Evolutionary conservation across 2,888 invertebrate genomes (phyloP).

Genomic region (Pristionchus fissidentatus): DNA sequence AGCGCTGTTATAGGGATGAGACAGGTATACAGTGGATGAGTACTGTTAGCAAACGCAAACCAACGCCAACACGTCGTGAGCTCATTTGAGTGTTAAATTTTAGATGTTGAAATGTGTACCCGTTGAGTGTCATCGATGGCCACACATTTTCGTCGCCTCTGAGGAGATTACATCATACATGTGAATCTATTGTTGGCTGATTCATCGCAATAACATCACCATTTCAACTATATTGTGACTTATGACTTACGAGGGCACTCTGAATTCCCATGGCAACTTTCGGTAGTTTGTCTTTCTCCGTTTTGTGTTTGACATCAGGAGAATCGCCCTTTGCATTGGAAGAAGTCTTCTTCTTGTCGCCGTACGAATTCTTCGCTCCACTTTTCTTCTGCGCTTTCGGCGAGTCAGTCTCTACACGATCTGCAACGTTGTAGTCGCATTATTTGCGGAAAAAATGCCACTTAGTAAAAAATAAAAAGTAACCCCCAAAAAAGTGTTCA

Average conservation of each 20-base stretch:
- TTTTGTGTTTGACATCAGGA: conserved; percentile 2
- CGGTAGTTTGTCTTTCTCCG: conserved; percentile 20
- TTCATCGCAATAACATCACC: background rate
- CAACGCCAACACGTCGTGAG: too few relatives aligned
- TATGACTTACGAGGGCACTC: conserved; percentile 20
- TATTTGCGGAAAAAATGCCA: background rate
- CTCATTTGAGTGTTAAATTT: too few relatives aligned
- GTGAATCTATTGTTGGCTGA: too few relatives aligned
- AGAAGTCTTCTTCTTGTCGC: conserved; percentile 48
- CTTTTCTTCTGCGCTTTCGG: conserved; percentile 51
- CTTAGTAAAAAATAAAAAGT: background rate
- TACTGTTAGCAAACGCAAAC: too few relatives aligned
- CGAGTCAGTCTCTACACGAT: conserved; percentile 17
- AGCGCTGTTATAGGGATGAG: too few relatives aligned
- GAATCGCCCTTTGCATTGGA: conserved; percentile 56
- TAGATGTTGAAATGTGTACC: too few relatives aligned
- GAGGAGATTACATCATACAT: too few relatives aligned
- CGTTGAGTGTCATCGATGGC: too few relatives aligned
- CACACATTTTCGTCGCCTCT: too few relatives aligned
- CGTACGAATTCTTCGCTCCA: conserved; percentile 54
- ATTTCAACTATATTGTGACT: background rate
- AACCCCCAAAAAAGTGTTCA: too few relatives aligned
- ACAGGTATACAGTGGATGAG: too few relatives aligned
- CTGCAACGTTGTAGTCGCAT: background rate
- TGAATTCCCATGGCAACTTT: conserved; percentile 31